Conservation (phyloP, 2,888 invertebrate species). For the Drosophila meridionalis region DNA sequence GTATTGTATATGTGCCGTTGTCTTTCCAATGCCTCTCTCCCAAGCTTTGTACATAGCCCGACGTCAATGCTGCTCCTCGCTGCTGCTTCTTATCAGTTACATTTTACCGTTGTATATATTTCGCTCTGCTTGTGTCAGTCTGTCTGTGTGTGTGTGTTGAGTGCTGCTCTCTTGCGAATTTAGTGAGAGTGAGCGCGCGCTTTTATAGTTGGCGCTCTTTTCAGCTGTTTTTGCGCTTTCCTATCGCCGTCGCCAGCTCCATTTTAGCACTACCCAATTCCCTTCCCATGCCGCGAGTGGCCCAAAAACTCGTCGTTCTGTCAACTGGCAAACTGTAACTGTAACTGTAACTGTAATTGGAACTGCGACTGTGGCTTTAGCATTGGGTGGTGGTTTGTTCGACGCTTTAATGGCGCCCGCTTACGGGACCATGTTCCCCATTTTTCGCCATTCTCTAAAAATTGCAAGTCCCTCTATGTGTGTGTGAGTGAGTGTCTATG, state of each 20-base stretch:
- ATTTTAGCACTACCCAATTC: constrained; percentile 41
- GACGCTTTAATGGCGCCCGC: constrained; percentile 64
- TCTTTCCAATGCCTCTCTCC: constrained; percentile 68
- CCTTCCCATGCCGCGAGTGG: not conserved
- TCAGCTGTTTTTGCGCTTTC: constrained; percentile 62
- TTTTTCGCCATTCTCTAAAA: constrained; percentile 24
- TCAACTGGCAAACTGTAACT: constrained; percentile 51
- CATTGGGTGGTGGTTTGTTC: constrained; percentile 49
- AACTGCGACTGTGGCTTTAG: constrained; percentile 71
- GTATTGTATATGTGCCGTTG: constrained; percentile 38
- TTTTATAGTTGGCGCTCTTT: constrained; percentile 61
- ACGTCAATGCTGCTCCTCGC: constrained; percentile 35
- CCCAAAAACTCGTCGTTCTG: constrained; percentile 27
- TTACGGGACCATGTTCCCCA: constrained; percentile 32
- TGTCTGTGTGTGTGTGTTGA: constrained; percentile 27
- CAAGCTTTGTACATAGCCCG: constrained; percentile 59
- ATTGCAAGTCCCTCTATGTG: constrained; percentile 13
- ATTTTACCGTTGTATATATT: constrained; percentile 32
- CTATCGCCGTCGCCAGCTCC: constrained; percentile 58
- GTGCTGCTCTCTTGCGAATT: constrained; percentile 37
- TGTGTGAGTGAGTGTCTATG: not conserved
- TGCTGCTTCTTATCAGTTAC: constrained; percentile 68
- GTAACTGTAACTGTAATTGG: constrained; percentile 71
- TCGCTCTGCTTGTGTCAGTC: constrained; percentile 17
- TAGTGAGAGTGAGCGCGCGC: constrained; percentile 46